A percentile compares a stretch with the other conserved stretches of the same genome.
These are phyloP conservation scores for Homarus gammarus DNA, from an alignment of 2,888 invertebrate species.

Conservation along the genomic window DNA sequence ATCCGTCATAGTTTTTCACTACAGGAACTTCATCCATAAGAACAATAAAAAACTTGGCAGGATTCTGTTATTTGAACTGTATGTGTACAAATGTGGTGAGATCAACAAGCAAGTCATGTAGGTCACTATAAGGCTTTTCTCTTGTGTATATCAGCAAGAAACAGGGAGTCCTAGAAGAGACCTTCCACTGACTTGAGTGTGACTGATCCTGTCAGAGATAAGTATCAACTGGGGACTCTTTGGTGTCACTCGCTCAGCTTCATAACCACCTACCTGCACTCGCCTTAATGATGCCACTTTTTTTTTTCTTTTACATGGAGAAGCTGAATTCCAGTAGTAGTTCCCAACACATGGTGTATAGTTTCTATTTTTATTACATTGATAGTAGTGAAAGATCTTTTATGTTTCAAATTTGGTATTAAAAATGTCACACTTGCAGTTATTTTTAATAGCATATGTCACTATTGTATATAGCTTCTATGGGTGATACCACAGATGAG, in stretches of 20 bases:
- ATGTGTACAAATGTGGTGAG: conserved; percentile 41
- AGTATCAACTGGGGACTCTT: conserved; percentile 53
- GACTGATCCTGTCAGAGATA: conserved; percentile 47
- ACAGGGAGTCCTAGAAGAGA: not conserved
- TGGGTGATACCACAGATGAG: conserved; percentile 13
- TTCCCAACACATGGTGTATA: conserved; percentile 36
- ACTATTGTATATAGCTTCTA: conserved; percentile 30
- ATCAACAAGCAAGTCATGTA: conserved; percentile 18
- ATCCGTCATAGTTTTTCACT: conserved; percentile 42
- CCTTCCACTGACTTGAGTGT: not conserved
- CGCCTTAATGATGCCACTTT: conserved; percentile 24
- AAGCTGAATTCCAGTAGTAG: conserved; percentile 22
- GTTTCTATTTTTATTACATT: conserved; percentile 40
- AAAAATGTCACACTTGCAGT: conserved; percentile 29
- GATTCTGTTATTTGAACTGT: conserved; percentile 22
- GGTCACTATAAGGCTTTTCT: conserved; percentile 15
- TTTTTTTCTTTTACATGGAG: not conserved
- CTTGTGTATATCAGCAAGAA: not conserved
- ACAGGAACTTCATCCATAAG: conserved; percentile 24
- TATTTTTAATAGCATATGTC: conserved; percentile 39
- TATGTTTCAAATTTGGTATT: conserved; percentile 18
- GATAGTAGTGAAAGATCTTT: conserved; percentile 20
- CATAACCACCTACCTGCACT: conserved; percentile 44
- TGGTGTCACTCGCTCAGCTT: conserved; percentile 42
- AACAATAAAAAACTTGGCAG: conserved; percentile 30